Conservation (phyloP, 2,113 vertebrate species). For the Isurus oxyrinchus region DNA sequence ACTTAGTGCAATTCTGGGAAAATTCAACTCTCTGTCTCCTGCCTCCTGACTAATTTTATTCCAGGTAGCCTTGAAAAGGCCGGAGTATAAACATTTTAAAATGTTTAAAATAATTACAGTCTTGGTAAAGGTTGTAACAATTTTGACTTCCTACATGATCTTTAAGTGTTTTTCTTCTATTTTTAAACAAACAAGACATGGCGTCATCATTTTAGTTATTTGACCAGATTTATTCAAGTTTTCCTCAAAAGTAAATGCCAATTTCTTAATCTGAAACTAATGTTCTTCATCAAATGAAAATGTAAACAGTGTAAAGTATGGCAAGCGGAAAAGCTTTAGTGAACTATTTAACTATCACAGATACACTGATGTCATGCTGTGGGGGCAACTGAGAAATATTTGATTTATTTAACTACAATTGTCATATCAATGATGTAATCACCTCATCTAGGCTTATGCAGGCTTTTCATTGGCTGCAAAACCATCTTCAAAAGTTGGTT, state of each 20-base stretch:
- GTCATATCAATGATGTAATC: not conserved
- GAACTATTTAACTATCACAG: not conserved
- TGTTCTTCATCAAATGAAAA: slow-evolving; percentile 15
- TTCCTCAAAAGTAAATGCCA: not conserved
- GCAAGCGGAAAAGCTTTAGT: not conserved
- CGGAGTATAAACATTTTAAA: not conserved
- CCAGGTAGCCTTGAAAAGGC: not conserved
- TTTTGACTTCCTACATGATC: not conserved
- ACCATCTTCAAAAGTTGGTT: not conserved
- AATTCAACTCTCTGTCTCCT: not conserved
- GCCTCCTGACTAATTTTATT: not conserved
- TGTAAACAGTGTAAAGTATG: not conserved
- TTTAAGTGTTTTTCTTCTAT: not conserved
- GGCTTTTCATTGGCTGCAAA: not conserved
- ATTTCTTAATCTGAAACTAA: not conserved
- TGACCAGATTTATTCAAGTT: not conserved
- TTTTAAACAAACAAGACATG: not conserved
- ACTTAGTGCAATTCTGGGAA: no score
- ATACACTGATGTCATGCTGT: not conserved
- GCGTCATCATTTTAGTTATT: not conserved
- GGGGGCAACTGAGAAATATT: no score
- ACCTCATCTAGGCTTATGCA: not conserved
- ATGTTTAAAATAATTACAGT: not conserved
- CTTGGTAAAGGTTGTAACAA: not conserved
- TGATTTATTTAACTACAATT: not conserved